phyloP scores from a whole-genome alignment of 2,113 vertebrate genomes.

The Malurus melanocephalus region DNA sequence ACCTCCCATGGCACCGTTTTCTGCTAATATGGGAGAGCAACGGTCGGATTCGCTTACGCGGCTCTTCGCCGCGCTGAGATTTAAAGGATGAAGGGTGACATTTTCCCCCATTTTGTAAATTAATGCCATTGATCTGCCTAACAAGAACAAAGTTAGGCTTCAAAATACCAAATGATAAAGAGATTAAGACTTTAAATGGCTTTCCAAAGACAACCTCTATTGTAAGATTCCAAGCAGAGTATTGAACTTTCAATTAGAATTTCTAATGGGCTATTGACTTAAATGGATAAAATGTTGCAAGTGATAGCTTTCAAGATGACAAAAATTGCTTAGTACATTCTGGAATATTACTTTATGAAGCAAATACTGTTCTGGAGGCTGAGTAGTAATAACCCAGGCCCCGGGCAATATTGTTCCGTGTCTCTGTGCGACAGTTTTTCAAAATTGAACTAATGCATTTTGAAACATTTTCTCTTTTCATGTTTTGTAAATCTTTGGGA shows the following conservation, averaged over 20 bases:
- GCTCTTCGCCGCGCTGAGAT: slow-evolving; percentile 79
- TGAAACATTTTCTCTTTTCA: slow-evolving; percentile 59
- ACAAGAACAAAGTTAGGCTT: slow-evolving; percentile 96
- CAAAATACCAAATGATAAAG: slow-evolving; percentile 96
- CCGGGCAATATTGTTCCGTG: slow-evolving; percentile 45
- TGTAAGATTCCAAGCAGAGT: slow-evolving; percentile 82
- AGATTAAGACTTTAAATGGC: slow-evolving; percentile 96
- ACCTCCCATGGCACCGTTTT: slow-evolving; percentile 88
- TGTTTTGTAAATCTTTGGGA: slow-evolving; percentile 59
- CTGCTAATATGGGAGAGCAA: slow-evolving; percentile 81
- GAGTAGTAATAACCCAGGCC: slow-evolving; percentile 53
- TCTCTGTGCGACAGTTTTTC: slow-evolving; percentile 47
- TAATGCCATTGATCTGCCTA: slow-evolving; percentile 95
- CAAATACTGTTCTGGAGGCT: slow-evolving; percentile 55
- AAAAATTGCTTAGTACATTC: slow-evolving; percentile 77
- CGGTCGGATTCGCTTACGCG: slow-evolving; percentile 78
- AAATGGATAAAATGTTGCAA: slow-evolving; percentile 92
- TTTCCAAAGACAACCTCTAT: slow-evolving; percentile 91
- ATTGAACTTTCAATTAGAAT: slow-evolving; percentile 98
- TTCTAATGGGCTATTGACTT: slow-evolving; percentile 96
- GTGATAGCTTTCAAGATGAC: slow-evolving; percentile 82
- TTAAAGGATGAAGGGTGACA: slow-evolving; percentile 97
- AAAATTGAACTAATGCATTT: slow-evolving; percentile 59
- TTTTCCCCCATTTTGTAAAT: slow-evolving; percentile 95
- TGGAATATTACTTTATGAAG: slow-evolving; percentile 76